Evolutionary conservation across 2,888 invertebrate genomes (phyloP).

Genomic region (Steromphala cineraria): DNA sequence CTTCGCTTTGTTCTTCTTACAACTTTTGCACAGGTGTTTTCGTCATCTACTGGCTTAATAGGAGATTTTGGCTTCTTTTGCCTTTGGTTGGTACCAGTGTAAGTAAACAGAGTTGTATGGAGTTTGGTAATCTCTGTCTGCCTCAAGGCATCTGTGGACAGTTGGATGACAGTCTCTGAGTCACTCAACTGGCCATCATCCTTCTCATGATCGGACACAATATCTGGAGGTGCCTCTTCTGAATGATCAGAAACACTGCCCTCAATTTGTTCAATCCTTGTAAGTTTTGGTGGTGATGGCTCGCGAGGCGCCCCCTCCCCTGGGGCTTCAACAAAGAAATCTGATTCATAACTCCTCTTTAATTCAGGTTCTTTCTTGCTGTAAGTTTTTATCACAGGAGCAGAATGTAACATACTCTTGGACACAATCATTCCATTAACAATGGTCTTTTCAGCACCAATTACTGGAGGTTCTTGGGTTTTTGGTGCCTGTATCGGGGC

Average conservation of each 20-base stretch:
- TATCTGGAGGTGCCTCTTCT: background rate
- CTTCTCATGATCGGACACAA: background rate
- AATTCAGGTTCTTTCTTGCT: background rate
- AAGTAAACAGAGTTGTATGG: background rate
- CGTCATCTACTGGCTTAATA: background rate
- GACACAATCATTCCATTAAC: background rate
- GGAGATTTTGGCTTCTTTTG: background rate
- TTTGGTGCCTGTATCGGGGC: background rate
- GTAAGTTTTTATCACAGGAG: background rate
- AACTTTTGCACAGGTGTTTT: background rate
- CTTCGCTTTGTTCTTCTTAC: background rate
- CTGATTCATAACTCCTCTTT: slow-evolving; percentile 5
- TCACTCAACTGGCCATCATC: background rate
- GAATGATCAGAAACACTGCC: background rate
- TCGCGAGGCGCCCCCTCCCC: background rate
- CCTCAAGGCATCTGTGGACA: background rate
- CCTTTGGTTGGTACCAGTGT: background rate
- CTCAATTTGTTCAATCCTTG: background rate
- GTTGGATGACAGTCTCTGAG: background rate
- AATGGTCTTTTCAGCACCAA: background rate
- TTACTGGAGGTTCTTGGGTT: no score
- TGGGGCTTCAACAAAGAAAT: background rate
- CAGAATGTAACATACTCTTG: background rate
- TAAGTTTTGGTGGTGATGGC: slow-evolving; percentile 3
- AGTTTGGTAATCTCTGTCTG: background rate